phyloP scores from a whole-genome alignment of 2,888 invertebrate species.

The Apodemia duryi region DNA sequence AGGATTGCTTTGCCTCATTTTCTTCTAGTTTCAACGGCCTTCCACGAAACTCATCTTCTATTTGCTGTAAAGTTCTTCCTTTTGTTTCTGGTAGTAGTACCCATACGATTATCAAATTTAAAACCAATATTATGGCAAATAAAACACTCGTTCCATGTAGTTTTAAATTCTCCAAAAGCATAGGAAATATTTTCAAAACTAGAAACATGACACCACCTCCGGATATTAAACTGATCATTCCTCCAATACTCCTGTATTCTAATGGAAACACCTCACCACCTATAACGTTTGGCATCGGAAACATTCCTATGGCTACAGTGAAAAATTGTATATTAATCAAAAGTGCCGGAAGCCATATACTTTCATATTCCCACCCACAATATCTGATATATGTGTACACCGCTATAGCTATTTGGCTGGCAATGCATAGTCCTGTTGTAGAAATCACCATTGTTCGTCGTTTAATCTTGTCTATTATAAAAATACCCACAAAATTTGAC shows the following conservation, averaged over 20 bases:
- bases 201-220: conserved; percentile 79
- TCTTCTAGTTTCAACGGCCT: conserved; percentile 45
- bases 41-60: conserved; percentile 77
- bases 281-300: conserved; percentile 84
- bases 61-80: conserved; percentile 81
- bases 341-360: conserved; percentile 65
- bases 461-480: conserved; percentile 77
- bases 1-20: conserved; percentile 43
- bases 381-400: conserved; percentile 51
- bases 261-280: conserved; percentile 84
- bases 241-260: conserved; percentile 79
- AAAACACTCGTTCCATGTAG: conserved; percentile 77
- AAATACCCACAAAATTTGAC: conserved; percentile 78
- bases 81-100: conserved; percentile 82
- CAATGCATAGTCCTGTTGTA: conserved; percentile 77
- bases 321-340: conserved; percentile 75
- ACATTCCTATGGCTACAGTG: conserved; percentile 76
- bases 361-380: conserved; percentile 43
- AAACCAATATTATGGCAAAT: conserved; percentile 73
- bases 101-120: conserved; percentile 73
- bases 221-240: conserved; percentile 78
- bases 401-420: conserved; percentile 75
- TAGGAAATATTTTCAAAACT: conserved; percentile 81
- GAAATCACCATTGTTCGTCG: conserved; percentile 79
- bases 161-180: conserved; percentile 67